Percentiles rank a stretch among this genome's conserved stretches.
These are phyloP conservation scores for Pseudopleuronectes americanus DNA, from an alignment of 2,797 vertebrate genomes.

Conservation along the genomic window DNA sequence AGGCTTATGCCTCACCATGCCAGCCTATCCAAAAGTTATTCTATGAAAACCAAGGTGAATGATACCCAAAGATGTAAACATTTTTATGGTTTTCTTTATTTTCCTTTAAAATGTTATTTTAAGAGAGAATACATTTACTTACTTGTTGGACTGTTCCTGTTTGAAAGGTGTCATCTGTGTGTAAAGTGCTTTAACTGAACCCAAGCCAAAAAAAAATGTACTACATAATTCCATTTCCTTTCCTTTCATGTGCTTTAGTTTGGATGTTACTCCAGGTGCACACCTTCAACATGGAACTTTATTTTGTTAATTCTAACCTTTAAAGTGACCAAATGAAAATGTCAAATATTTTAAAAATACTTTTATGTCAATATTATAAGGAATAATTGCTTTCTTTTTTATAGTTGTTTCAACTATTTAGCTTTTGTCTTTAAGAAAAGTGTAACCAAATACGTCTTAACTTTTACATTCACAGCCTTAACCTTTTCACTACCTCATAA, in stretches of 20 bases:
- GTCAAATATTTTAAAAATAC: conserved; percentile 82
- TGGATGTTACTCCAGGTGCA: conserved; percentile 39
- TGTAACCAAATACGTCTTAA: conserved; percentile 78
- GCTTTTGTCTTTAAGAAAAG: conserved; percentile 60
- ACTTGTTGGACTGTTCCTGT: conserved; percentile 62
- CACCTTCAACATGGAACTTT: conserved; percentile 55
- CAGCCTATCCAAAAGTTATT: conserved; percentile 74
- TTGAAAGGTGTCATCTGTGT: conserved; percentile 57
- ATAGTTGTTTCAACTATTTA: conserved; percentile 79
- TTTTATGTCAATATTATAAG: conserved; percentile 74
- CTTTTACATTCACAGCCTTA: conserved; percentile 75
- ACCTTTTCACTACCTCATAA: conserved; percentile 62
- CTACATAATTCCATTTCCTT: conserved; percentile 45
- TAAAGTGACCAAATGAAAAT: conserved; percentile 82
- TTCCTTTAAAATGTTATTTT: conserved; percentile 57
- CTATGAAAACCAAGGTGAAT: conserved; percentile 78
- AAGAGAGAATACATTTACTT: conserved; percentile 27
- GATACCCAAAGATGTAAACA: conserved; percentile 83
- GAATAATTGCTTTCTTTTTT: conserved; percentile 60
- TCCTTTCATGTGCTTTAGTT: conserved; percentile 39
- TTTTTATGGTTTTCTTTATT: conserved; percentile 77
- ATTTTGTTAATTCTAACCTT: conserved; percentile 69
- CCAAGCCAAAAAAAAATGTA: conserved; percentile 69
- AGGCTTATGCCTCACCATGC: conserved; percentile 45
- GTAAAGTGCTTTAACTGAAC: conserved; percentile 76